These are phyloP conservation scores for Eurois occulta DNA, from an alignment of 2,888 invertebrate species.

Conservation along the genomic window DNA sequence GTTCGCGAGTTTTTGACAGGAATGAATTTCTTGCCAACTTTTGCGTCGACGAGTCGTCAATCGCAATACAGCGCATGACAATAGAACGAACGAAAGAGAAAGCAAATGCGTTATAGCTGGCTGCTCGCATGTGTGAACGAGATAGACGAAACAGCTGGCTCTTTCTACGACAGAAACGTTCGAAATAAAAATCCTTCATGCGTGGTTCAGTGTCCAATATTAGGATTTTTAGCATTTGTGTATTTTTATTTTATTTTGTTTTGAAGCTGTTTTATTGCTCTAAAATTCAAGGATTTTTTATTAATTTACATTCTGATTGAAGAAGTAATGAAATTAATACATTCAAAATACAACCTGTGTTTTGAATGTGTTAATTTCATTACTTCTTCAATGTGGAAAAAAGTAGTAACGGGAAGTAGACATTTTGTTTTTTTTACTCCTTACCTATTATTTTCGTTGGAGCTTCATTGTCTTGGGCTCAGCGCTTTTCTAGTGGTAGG, in stretches of 20 bases:
- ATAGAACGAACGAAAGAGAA: slow-evolving; percentile 39
- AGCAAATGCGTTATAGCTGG: background rate
- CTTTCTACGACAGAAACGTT: slow-evolving; percentile 11
- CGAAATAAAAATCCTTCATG: slow-evolving; percentile 2
- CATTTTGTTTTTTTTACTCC: background rate
- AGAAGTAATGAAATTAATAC: too few relatives aligned
- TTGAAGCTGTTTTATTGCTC: background rate
- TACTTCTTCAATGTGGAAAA: background rate
- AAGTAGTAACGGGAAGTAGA: background rate
- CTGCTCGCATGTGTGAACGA: slow-evolving; percentile 24
- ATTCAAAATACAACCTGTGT: too few relatives aligned
- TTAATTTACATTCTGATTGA: background rate
- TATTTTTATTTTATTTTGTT: background rate
- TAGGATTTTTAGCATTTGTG: slow-evolving; percentile 32
- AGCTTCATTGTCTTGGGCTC: background rate
- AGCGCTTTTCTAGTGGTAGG: background rate
- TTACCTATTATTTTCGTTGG: background rate
- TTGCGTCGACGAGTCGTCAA: slow-evolving; percentile 39
- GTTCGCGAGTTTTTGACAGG: slow-evolving; percentile 69
- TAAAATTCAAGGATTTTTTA: background rate
- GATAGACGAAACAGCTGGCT: slow-evolving; percentile 50
- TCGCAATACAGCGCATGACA: slow-evolving; percentile 44
- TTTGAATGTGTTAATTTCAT: background rate
- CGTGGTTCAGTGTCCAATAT: background rate
- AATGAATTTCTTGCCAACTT: slow-evolving; percentile 74